Evolutionary conservation across 2,113 vertebrate species (phyloP).

Genomic region (Carettochelys insculpta): DNA sequence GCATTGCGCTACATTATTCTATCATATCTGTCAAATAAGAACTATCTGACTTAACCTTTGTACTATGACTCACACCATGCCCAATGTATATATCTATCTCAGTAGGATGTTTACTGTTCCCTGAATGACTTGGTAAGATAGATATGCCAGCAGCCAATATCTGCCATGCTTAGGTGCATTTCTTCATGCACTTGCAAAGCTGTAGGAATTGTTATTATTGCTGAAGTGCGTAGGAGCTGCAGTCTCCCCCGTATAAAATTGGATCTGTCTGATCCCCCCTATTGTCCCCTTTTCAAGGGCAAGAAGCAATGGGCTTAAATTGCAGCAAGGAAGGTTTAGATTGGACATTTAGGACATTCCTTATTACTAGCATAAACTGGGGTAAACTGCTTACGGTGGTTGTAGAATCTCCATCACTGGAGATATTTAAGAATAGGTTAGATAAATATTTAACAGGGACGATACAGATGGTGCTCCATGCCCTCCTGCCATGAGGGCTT

Average conservation of each 20-base stretch:
- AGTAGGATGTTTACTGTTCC: constrained; percentile 1
- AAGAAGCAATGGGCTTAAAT: too few species aligned
- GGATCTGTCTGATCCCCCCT: too few species aligned
- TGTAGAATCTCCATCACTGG: too few species aligned
- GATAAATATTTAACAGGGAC: too few species aligned
- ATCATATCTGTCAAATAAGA: background rate
- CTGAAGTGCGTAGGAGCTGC: background rate
- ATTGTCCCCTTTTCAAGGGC: too few species aligned
- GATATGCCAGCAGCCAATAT: background rate
- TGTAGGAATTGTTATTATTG: background rate
- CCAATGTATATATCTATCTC: background rate
- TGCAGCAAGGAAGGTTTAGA: too few species aligned
- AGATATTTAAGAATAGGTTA: too few species aligned
- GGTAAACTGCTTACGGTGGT: too few species aligned
- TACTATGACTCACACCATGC: background rate
- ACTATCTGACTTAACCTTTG: background rate
- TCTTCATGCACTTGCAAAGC: background rate
- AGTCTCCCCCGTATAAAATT: background rate
- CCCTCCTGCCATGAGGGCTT: too few species aligned
- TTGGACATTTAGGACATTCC: too few species aligned
- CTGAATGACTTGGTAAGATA: background rate
- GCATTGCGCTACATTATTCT: background rate
- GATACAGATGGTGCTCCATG: too few species aligned
- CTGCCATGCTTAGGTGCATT: background rate
- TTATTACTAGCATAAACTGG: too few species aligned